A percentile compares a stretch with the other conserved stretches of the same genome.
phyloP scores from a whole-genome alignment of 2,113 vertebrate genomes.

The Scophthalmus maximus region DNA sequence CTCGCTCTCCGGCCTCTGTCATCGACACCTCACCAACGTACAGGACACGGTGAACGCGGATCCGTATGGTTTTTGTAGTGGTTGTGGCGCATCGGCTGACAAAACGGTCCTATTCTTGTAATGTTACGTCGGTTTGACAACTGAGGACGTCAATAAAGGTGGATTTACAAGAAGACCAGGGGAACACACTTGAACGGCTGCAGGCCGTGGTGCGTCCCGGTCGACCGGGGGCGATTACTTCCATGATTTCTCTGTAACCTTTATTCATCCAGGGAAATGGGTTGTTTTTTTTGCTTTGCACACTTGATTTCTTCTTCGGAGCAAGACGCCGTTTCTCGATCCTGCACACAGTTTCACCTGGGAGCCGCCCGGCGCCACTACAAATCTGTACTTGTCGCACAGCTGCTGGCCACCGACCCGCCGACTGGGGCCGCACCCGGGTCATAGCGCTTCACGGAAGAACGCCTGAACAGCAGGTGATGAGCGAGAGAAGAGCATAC shows the following conservation, averaged over 20 bases:
- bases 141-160: neutral
- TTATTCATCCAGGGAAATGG: neutral
- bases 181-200: neutral
- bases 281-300: neutral
- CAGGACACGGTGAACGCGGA: too few species aligned
- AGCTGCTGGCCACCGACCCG: neutral
- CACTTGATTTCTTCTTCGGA: neutral
- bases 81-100: too few species aligned
- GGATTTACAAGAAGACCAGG: neutral
- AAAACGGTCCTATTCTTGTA: too few species aligned
- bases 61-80: too few species aligned
- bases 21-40: too few species aligned
- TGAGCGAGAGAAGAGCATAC: neutral
- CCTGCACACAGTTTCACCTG: neutral
- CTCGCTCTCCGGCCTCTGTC: too few species aligned
- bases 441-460: neutral
- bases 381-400: too few species aligned
- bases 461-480: neutral
- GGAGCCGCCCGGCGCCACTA: too few species aligned
- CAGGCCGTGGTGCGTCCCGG: neutral
- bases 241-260: constrained; percentile 19
- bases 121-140: too few species aligned
- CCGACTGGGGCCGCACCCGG: neutral
- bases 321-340: neutral
- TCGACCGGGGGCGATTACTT: neutral